Evolutionary conservation across 2,888 invertebrate genomes (phyloP).

Genomic region (Cylindroiulus punctatus): DNA sequence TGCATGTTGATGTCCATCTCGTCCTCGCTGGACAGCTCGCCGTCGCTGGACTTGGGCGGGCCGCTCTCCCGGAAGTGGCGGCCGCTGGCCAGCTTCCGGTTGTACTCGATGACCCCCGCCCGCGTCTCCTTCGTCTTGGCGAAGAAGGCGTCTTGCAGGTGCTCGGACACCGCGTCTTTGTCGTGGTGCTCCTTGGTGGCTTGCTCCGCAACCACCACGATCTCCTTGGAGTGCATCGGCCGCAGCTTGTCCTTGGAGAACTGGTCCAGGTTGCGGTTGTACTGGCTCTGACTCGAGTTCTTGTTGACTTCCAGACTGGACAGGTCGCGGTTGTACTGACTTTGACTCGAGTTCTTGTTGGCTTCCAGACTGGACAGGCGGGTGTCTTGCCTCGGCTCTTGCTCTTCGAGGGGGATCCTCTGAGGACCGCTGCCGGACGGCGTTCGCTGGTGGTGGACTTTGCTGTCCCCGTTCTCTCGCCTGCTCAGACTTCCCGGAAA

Average conservation of each 20-base stretch:
- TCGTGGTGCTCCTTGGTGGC: neutral
- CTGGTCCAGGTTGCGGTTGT: conserved; percentile 28
- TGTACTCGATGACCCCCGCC: conserved; percentile 32
- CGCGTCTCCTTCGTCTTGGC: conserved; percentile 28
- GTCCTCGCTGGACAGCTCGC: conserved; percentile 59
- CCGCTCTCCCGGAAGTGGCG: conserved; percentile 30
- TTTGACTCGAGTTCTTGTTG: conserved; percentile 15
- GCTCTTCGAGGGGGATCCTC: neutral
- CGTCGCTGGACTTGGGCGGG: neutral
- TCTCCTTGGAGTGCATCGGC: conserved; percentile 28
- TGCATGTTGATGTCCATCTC: conserved; percentile 75
- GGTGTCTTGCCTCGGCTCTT: neutral
- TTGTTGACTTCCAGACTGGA: conserved; percentile 16
- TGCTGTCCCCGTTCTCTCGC: neutral
- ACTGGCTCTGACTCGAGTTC: neutral
- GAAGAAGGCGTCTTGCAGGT: conserved; percentile 52
- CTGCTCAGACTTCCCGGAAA: conserved; percentile 31
- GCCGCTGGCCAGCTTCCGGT: conserved; percentile 12
- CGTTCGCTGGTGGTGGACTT: neutral
- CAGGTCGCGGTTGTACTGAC: neutral
- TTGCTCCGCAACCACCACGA: neutral
- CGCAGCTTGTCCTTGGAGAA: conserved; percentile 27
- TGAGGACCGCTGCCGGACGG: neutral
- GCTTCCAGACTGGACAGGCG: neutral
- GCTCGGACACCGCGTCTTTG: conserved; percentile 46